Percentiles rank a stretch among this genome's conserved stretches.
phyloP scores from a whole-genome alignment of 2,113 vertebrate genomes.

The Acanthochromis polyacanthus region DNA sequence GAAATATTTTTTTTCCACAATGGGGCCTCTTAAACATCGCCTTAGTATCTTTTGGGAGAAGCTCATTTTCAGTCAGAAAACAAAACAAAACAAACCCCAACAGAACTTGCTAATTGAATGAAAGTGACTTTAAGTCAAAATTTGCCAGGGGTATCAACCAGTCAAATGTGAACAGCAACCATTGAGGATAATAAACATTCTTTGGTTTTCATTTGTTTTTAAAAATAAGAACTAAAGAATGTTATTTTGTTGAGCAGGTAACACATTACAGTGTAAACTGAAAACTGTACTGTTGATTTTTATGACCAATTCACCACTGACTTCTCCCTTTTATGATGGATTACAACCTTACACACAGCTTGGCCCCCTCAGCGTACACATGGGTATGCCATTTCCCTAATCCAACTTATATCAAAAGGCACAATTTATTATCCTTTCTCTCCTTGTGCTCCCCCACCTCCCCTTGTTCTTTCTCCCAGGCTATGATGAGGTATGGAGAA shows the following conservation, averaged over 20 bases:
- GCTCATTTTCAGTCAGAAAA: too few relatives aligned
- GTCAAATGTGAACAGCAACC: not conserved
- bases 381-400: constrained; percentile 66
- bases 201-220: not conserved
- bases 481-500: constrained; percentile 65
- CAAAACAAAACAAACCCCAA: too few relatives aligned
- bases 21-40: too few relatives aligned
- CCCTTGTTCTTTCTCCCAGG: constrained; percentile 45
- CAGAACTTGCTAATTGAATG: too few relatives aligned
- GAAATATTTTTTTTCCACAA: too few relatives aligned
- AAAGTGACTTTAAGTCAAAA: too few relatives aligned
- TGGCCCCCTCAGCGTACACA: constrained; percentile 44
- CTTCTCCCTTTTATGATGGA: constrained; percentile 43
- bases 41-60: too few relatives aligned
- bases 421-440: constrained; percentile 67
- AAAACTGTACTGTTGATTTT: constrained; percentile 16
- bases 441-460: not conserved
- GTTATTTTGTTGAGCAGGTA: not conserved
- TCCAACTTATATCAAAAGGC: constrained; percentile 74
- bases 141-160: not conserved
- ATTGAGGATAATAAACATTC: not conserved
- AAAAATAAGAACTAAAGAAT: not conserved
- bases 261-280: not conserved
- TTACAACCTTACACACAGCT: constrained; percentile 38
- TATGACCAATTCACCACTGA: constrained; percentile 6